Base-by-base conservation (phyloP, 1,140 invertebrate genomes). In the Sycophila sp. region DNA sequence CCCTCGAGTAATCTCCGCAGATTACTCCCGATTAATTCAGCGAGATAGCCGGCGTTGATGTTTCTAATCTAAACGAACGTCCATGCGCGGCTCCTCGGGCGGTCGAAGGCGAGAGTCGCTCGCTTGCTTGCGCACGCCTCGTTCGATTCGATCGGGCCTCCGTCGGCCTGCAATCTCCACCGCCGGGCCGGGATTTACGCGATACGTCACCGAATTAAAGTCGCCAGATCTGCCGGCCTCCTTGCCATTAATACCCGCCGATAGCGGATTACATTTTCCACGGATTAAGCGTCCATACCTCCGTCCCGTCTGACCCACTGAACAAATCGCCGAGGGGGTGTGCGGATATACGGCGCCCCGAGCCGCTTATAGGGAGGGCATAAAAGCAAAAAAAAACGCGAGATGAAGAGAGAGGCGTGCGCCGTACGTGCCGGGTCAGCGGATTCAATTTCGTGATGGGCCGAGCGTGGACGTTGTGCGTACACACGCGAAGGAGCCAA, bases 1-100 rank as follows among this genome's bases (percentile, higher is more conserved):
- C 34, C 8, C 4, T 15, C 36, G 7, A 4, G 2, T 59, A 59
- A 59, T 60, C 58, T 60, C 19, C 8, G n/a, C 19, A 49, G 59
- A 62, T 47, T 62, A 62, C 59, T 53, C 19, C 4, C 11, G 64
- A 66, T 66, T 42, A 56, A 56, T 45, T 47, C 22, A 28, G 10
- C 53, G 22, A 55, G 65, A 49, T 58, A 62, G 34, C 47, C 11
- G n/a, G 38, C 51, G 19, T n/a, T 64, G 34, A 64, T 58, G 65
- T 49, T 70, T 38, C 60, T 71, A 71, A 71, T 64, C 69, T 49
- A 36, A 71, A 71, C 40, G 51, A n/a, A n/a, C n/a, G n/a, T n/a
- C n/a, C n/a, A n/a, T n/a, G n/a, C n/a, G 49, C 30, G 38, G 28
- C 26, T 24, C 49, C 45, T 30, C 19, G 26, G 32, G 28, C 42